phyloP scores from a whole-genome alignment of 2,113 vertebrate genomes.

The Lophius piscatorius region DNA sequence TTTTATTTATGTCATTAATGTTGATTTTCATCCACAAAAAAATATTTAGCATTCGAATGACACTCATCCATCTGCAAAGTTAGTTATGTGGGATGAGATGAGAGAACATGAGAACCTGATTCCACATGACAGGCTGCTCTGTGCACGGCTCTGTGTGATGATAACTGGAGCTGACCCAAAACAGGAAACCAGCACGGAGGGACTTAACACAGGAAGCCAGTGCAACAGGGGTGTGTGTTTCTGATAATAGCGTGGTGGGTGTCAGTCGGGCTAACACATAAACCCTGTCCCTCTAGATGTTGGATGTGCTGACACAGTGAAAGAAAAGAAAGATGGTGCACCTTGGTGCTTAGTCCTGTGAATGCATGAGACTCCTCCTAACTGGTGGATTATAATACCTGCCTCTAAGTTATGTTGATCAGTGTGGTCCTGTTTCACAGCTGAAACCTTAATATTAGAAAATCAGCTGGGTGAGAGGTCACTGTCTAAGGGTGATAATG shows the following conservation, averaged over 20 bases:
- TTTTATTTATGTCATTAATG: background rate
- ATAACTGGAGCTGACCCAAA: slow-evolving; percentile 75
- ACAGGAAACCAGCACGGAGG: slow-evolving; percentile 73
- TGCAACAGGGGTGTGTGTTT: slow-evolving; percentile 57
- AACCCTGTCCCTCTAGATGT: background rate
- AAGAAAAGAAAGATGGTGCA: background rate
- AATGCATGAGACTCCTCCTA: no score
- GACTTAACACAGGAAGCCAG: slow-evolving; percentile 78
- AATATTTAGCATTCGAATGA: background rate
- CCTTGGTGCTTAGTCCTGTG: background rate
- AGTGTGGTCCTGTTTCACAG: slow-evolving; percentile 26
- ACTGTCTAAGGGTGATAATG: slow-evolving; percentile 7
- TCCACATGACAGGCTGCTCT: slow-evolving; percentile 66
- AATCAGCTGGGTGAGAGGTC: slow-evolving; percentile 60
- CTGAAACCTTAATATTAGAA: slow-evolving; percentile 39
- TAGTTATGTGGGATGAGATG: slow-evolving; percentile 34
- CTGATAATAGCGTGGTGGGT: slow-evolving; percentile 36
- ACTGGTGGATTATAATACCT: no score
- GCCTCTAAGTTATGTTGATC: slow-evolving; percentile 14
- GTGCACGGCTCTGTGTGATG: slow-evolving; percentile 68
- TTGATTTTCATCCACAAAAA: background rate
- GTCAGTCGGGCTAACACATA: slow-evolving; percentile 36
- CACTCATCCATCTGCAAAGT: slow-evolving; percentile 8
- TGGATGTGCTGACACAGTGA: slow-evolving; percentile 12
- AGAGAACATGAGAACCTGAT: slow-evolving; percentile 56